These are phyloP conservation scores for Athalia cordata DNA, from an alignment of 2,888 invertebrate species.

Conservation along the genomic window DNA sequence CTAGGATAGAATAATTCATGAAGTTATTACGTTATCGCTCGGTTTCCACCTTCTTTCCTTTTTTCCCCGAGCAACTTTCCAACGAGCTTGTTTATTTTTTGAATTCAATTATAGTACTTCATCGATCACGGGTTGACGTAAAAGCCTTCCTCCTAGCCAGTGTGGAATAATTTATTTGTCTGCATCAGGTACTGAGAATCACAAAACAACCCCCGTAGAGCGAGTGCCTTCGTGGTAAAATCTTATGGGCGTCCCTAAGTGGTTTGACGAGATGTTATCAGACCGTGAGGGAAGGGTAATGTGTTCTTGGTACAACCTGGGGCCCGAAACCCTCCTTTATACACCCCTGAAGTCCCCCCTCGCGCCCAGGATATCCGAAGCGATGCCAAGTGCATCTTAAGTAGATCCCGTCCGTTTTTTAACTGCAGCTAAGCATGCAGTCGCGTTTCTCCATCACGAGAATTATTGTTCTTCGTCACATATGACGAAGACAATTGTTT, in stretches of 20 bases:
- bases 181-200: background rate
- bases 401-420: constrained; percentile 5
- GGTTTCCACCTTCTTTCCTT: no score
- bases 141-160: background rate
- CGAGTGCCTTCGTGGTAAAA: constrained; percentile 26
- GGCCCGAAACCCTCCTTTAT: constrained; percentile 16
- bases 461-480: no score
- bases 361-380: constrained; percentile 46
- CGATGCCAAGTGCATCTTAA: constrained; percentile 45
- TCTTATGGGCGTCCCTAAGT: constrained; percentile 33
- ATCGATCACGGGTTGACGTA: constrained; percentile 9
- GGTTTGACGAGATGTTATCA: constrained; percentile 45
- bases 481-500: no score
- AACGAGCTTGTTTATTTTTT: no score
- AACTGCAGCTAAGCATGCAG: background rate
- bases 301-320: constrained; percentile 36
- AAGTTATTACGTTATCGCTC: no score
- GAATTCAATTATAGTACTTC: background rate
- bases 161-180: constrained; percentile 29
- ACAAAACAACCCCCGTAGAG: constrained; percentile 41
- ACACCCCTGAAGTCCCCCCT: constrained; percentile 4
- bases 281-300: constrained; percentile 44
- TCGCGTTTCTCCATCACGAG: no score
- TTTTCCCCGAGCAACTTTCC: no score
- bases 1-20: no score